phyloP scores from a whole-genome alignment of 2,797 vertebrate species.

The Eremophila alpestris region DNA sequence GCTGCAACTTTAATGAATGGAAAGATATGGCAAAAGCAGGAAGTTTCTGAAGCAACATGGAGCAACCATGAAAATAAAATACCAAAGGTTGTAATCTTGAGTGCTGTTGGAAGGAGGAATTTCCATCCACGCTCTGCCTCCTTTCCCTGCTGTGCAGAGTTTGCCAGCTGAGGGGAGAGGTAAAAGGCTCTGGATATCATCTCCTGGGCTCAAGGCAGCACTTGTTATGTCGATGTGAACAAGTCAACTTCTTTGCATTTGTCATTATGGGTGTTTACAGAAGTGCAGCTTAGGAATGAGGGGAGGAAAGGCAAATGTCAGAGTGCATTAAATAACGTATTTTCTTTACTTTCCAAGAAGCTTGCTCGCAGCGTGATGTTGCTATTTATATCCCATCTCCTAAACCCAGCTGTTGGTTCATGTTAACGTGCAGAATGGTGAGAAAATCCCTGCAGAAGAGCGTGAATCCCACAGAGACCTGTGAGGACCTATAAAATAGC shows the following conservation, averaged over 20 bases:
- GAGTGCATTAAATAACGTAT: slow-evolving; percentile 44
- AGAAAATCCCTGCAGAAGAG: slow-evolving; percentile 73
- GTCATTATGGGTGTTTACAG: slow-evolving; percentile 44
- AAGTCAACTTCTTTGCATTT: not conserved
- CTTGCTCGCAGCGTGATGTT: slow-evolving; percentile 50
- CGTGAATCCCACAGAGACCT: slow-evolving; percentile 66
- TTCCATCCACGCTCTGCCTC: not conserved
- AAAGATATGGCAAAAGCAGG: slow-evolving; percentile 71
- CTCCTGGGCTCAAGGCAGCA: not conserved
- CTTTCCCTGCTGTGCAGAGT: not conserved
- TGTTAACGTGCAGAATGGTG: slow-evolving; percentile 72
- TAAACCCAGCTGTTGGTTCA: slow-evolving; percentile 77
- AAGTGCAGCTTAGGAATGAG: slow-evolving; percentile 43
- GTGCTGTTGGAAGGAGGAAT: not conserved
- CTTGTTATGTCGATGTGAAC: not conserved
- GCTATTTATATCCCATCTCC: slow-evolving; percentile 74
- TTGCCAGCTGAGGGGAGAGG: slow-evolving; percentile 26
- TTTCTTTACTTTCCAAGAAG: slow-evolving; percentile 61
- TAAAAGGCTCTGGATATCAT: slow-evolving; percentile 23
- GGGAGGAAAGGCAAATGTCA: slow-evolving; percentile 52
- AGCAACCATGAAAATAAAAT: slow-evolving; percentile 67
- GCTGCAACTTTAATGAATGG: slow-evolving; percentile 77
- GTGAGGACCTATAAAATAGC: slow-evolving; percentile 66
- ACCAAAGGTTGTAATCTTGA: slow-evolving; percentile 36
- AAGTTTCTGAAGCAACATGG: slow-evolving; percentile 65